Base-by-base conservation (phyloP, 2,888 invertebrate genomes). In the Malthinus seriepunctatus region DNA sequence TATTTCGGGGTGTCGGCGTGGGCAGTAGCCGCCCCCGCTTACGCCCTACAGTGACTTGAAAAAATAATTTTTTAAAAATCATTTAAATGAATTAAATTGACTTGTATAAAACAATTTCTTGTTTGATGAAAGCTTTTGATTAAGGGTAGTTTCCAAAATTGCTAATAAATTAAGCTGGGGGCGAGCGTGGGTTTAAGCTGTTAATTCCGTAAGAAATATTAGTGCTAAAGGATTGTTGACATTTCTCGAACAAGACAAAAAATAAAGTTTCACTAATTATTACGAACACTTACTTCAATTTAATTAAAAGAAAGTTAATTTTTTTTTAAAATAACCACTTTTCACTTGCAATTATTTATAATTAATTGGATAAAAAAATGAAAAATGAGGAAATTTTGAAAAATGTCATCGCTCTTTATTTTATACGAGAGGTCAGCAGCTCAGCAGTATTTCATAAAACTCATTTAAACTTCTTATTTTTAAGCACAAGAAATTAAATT, bases 1-100 rank as follows among this genome's bases (percentile, higher is more conserved):
- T 53, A 46, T 34, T 12, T 35, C 45, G 32, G 51, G 57, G 57
- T 51, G 47, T 51, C 47, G 57, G 46, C 57, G 57, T 52, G 57
- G 56, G 57, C 45, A 32, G 57, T 35, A 35, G 47, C 57, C 57
- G 47, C 57, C 57, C 32, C 44, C 51, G 51, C 34, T 39, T 23
- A 51, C 56, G 56, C 56, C 56, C 56, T 51, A 45, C 42, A 45
- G 3, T 8, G 3, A 15, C n/a, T 4, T 37, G 15, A 39, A 39
- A 15, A 14, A 23, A 42, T 42, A 5, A 42, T 15, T 23, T 15
- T 23, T 3, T 3, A 5, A 9, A 38, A 38, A 7, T 12, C 7
- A 33, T 34, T 10, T 34, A 34, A 9, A 34, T 9, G 9, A 8
- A 34, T 34, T 34, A 34, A 1, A 8, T 8, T 42, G 12, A 42